Conservation (phyloP, 1,140 invertebrate species). For the Drosophila kanapiae region DNA sequence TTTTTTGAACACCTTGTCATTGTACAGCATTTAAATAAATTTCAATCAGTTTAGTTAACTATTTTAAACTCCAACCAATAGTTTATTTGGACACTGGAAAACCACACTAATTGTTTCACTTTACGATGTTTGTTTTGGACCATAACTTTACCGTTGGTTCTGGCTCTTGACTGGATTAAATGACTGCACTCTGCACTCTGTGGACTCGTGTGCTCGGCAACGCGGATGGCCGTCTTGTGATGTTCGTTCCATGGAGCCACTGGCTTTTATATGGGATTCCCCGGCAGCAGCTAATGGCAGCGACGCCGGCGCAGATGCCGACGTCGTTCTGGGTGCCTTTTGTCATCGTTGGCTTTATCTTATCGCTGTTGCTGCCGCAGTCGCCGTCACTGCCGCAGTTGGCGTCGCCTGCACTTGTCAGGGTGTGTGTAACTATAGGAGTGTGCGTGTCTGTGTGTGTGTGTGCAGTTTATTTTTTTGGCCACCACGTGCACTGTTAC, state of each 20-base stretch:
- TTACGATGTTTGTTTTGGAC: conserved; percentile 19
- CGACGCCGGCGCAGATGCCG: conserved; percentile 23
- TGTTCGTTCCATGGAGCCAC: conserved; percentile 58
- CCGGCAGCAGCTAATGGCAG: conserved; percentile 25
- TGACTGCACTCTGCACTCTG: conserved; percentile 36
- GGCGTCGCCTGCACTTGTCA: conserved; percentile 31
- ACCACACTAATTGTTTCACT: conserved; percentile 8
- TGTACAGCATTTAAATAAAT: not conserved
- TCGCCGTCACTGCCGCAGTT: conserved; percentile 30
- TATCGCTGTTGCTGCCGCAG: conserved; percentile 61
- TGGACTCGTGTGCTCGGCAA: conserved; percentile 67
- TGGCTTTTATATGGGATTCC: conserved; percentile 66
- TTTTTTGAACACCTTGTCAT: not conserved
- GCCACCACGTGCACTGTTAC: conserved; percentile 73
- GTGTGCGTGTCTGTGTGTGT: conserved; percentile 30
- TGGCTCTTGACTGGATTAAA: conserved; percentile 37
- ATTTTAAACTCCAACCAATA: not conserved
- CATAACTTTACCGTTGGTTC: conserved; percentile 70
- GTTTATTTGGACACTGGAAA: conserved; percentile 6
- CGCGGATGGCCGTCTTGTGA: conserved; percentile 77
- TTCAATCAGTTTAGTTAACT: not conserved
- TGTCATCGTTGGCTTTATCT: conserved; percentile 77
- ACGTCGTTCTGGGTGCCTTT: conserved; percentile 75
- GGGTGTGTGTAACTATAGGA: conserved; percentile 27
- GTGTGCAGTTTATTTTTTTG: conserved; percentile 68